Base-by-base conservation (phyloP, 2,888 invertebrate genomes). In the Taenaris catops region DNA sequence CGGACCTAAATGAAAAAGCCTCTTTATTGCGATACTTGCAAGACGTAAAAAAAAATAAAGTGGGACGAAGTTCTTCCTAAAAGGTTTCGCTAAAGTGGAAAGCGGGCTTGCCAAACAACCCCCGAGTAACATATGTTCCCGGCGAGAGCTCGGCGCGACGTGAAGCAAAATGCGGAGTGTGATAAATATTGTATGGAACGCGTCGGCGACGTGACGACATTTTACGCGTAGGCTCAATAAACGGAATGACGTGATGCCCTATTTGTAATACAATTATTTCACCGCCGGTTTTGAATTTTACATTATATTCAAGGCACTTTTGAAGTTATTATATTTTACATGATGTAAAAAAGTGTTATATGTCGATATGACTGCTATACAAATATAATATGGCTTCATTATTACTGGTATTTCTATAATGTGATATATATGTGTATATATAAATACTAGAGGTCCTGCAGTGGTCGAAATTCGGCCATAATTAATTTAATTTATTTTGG, bases 21-120 rank as follows among this genome's bases (percentile, higher is more conserved):
- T 16, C 16, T 3, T 3, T n/a, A 16, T 7, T n/a, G 23, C 31
- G 21, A 23, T 23, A 23, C 8, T 31, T 9, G 5, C 21, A 23
- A 23, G 23, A 21, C 16, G 31, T 31, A 23, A 21, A 31, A 34
- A n/a, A 34, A 34, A 35, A 35, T 35, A 28, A 35, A 35, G 35
- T 35, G 21, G 27, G 28, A 28, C 23, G 17, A 28, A 35, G 17
- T 23, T 17, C 17, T 11, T 16, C 27, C 35, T 35, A 35, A 35
- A 35, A 35, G 35, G 35, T 35, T 35, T 35, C 12, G 23, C 27
- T 21, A 35, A 28, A 35, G 23, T 28, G 24, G 10, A 17, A 24
- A 8, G 28, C 25, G 27, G 12, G 23, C n/a, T 24, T 17, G 23
- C 24, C 14, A 31, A 31, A 31, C 31, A 31, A 21, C 18, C 31